These are phyloP conservation scores for Eremobia ochroleuca DNA, from an alignment of 2,888 invertebrate species.

Conservation along the genomic window DNA sequence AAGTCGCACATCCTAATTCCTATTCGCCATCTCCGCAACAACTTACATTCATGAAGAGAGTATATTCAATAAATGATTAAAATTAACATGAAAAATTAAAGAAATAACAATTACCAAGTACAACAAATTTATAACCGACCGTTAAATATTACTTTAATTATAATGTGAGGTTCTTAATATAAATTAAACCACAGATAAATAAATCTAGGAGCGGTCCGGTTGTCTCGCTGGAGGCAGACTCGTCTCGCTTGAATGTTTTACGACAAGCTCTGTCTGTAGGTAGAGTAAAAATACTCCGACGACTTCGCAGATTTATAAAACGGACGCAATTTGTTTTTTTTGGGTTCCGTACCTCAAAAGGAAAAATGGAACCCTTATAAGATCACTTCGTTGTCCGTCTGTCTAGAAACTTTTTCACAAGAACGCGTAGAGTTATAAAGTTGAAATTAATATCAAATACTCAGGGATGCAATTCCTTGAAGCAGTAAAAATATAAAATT, in stretches of 20 bases:
- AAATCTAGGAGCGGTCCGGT: constrained; percentile 38
- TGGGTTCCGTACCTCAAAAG: too few relatives aligned
- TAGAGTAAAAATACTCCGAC: constrained; percentile 62
- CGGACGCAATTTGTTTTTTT: not conserved
- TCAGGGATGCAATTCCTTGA: too few relatives aligned
- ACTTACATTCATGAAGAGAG: not conserved
- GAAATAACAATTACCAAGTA: too few relatives aligned
- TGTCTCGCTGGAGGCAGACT: constrained; percentile 44
- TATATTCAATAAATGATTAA: not conserved
- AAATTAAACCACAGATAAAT: constrained; percentile 46
- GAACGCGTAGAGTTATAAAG: too few relatives aligned
- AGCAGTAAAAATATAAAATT: too few relatives aligned
- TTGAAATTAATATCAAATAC: too few relatives aligned
- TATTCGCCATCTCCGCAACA: not conserved
- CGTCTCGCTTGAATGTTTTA: constrained; percentile 60
- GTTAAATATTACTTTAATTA: constrained; percentile 14
- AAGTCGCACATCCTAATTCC: not conserved
- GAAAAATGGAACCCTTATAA: too few relatives aligned
- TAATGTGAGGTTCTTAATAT: not conserved
- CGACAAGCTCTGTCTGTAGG: constrained; percentile 48
- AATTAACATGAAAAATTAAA: not conserved
- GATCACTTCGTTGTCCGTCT: too few relatives aligned
- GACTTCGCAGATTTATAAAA: constrained; percentile 52
- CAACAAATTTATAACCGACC: not conserved
- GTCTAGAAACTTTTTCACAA: too few relatives aligned